Evolutionary conservation across 2,113 vertebrate genomes (phyloP).

Genomic region (Carassius carassius): DNA sequence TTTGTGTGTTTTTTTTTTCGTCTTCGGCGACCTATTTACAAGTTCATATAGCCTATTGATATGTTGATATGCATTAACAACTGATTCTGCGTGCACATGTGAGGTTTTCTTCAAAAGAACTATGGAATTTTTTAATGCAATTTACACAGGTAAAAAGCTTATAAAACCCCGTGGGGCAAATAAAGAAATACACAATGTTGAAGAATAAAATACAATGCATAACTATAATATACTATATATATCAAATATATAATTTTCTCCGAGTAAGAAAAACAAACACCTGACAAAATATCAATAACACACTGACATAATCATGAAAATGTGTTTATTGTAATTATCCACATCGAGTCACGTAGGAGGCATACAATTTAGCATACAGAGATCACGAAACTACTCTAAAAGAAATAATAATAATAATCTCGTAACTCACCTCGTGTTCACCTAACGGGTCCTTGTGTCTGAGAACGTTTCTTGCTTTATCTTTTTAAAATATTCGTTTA

Average conservation of each 20-base stretch:
- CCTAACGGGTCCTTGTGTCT: not conserved
- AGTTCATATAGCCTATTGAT: not conserved
- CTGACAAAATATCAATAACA: too few relatives aligned
- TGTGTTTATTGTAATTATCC: too few relatives aligned
- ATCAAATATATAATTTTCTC: too few relatives aligned
- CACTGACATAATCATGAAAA: too few relatives aligned
- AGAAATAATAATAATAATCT: too few relatives aligned
- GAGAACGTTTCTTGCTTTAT: not conserved
- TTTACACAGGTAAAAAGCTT: not conserved
- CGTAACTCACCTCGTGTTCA: too few relatives aligned
- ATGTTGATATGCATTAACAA: not conserved
- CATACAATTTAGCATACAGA: too few relatives aligned
- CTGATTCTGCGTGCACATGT: not conserved
- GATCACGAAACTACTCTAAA: too few relatives aligned
- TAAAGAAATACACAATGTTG: not conserved
- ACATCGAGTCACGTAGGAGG: too few relatives aligned
- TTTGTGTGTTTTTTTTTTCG: not conserved
- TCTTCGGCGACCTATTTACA: not conserved
- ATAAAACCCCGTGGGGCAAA: not conserved
- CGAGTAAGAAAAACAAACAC: too few relatives aligned
- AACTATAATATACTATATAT: too few relatives aligned
- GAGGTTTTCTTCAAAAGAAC: not conserved
- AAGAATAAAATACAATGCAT: not conserved
- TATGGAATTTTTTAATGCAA: not conserved
- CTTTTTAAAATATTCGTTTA: constrained; percentile 20